Evolutionary conservation across 1,140 invertebrate species (phyloP).

Genomic region (Monochamus saltuarius): DNA sequence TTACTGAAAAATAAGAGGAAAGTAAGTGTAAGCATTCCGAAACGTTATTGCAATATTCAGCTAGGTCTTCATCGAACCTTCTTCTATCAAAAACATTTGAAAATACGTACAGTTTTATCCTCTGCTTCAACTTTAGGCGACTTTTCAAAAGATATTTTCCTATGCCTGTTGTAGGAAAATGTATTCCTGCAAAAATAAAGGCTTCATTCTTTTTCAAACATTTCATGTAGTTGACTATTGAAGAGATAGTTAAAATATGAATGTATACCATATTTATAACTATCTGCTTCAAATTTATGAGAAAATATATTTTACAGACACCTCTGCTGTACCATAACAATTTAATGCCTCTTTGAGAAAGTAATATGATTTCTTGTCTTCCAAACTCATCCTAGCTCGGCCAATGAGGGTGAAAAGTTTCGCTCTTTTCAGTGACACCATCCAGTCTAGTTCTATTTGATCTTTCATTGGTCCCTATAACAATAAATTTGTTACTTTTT

Average conservation of each 20-base stretch:
- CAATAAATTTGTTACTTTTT: no score
- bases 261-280: no score
- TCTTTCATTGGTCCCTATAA: slow-evolving; percentile 40
- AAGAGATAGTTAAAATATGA: no score
- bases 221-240: no score
- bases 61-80: slow-evolving; percentile 35
- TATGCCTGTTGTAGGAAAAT: slow-evolving; percentile 39
- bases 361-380: slow-evolving; percentile 46
- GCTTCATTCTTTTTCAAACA: no score
- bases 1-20: slow-evolving; percentile 53
- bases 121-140: slow-evolving; percentile 33
- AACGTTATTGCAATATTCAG: slow-evolving; percentile 54
- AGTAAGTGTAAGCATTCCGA: slow-evolving; percentile 53
- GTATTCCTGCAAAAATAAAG: not conserved
- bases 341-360: slow-evolving; percentile 24
- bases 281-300: no score
- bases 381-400: slow-evolving; percentile 49
- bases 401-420: slow-evolving; percentile 54
- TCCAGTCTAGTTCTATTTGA: slow-evolving; percentile 46
- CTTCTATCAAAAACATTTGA: slow-evolving; percentile 21
- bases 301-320: no score
- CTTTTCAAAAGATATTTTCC: slow-evolving; percentile 22
- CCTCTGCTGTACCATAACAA: slow-evolving; percentile 23
- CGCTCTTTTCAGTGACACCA: slow-evolving; percentile 50
- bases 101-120: slow-evolving; percentile 26